These are phyloP conservation scores for Triplophysa siluroides DNA, from an alignment of 2,113 vertebrate genomes.

Conservation along the genomic window DNA sequence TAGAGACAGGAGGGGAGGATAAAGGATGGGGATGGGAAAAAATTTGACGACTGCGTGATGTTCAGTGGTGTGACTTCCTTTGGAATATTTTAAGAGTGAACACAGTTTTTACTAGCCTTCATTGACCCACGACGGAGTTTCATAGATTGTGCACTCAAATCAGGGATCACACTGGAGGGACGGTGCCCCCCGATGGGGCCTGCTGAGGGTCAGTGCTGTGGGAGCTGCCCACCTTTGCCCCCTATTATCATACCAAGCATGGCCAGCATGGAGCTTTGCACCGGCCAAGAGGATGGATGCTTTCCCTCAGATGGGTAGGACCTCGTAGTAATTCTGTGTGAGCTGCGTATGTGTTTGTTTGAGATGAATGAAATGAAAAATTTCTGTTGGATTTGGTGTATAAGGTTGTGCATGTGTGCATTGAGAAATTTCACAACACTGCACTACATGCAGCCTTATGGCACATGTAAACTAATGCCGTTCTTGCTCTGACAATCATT, in stretches of 20 bases:
- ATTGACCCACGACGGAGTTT: neutral
- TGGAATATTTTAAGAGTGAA: too few species aligned
- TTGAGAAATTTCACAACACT: too few species aligned
- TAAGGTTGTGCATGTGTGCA: neutral
- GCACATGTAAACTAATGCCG: too few species aligned
- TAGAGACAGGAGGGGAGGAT: conserved; percentile 42
- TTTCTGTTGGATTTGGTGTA: neutral
- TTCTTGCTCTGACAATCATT: too few species aligned
- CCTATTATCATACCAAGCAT: conserved; percentile 56
- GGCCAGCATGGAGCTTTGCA: conserved; percentile 62
- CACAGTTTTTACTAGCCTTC: conserved; percentile 16
- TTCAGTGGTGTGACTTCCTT: neutral
- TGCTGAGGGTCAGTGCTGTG: conserved; percentile 66
- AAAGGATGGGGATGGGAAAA: conserved; percentile 30
- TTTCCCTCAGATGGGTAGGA: conserved; percentile 68
- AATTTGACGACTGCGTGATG: conserved; percentile 23
- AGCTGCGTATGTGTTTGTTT: neutral
- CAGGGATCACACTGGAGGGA: conserved; percentile 69
- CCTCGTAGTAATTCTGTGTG: neutral
- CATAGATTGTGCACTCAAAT: neutral
- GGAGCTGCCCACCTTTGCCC: conserved; percentile 57
- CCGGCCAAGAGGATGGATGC: conserved; percentile 58
- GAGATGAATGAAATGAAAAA: neutral
- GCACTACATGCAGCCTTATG: too few species aligned
- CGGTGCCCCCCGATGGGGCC: conserved; percentile 61